Evolutionary conservation across 2,888 invertebrate genomes (phyloP), one percentile per base, ranked within the genome.

Genomic region (Argyresthia albistria): DNA sequence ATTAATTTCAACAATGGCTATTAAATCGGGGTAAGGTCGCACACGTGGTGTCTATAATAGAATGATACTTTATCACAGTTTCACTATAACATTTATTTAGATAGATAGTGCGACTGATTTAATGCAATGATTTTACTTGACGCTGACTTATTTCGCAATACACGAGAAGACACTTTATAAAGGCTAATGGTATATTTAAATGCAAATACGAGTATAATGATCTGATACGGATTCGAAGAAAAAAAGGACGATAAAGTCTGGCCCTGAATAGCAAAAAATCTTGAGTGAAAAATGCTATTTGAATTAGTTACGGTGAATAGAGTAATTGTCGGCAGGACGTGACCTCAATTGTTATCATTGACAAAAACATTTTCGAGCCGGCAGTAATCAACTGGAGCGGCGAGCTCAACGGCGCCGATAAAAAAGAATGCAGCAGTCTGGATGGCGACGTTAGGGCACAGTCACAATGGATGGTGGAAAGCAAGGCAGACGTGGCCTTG

Each of bases 1-100:
- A 73, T 69, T 69, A 60, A 65, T 66, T 69, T 68, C 62, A 64
- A 62, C 70, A 65, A 57, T 53, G 51, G 56, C 52, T 47, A n/a
- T 36, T 65, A 66, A 72, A 72, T 62, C 67, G 60, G 73, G 65
- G 70, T 79, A 76, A 80, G 80, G 81, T 68, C 77, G 61, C 59
- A 63, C 66, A 69, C 66, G 66, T 71, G 67, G 64, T 58, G 60
- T 56, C 25, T 6, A 25, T 25, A 25, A 25, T 25, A 25, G 25
- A 25, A 2, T 4, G 25, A 25, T 25, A 25, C 6, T 6, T n/a
- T n/a, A n/a, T n/a, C n/a, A n/a, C n/a, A n/a, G n/a, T n/a, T n/a
- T n/a, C n/a, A n/a, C n/a, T n/a, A n/a, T n/a, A n/a, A n/a, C n/a
- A n/a, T n/a, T n/a, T n/a, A n/a, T n/a, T n/a, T n/a, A n/a, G n/a